Conservation (phyloP, 2,888 invertebrate genomes). For the Dicyrtoma fusca region DNA sequence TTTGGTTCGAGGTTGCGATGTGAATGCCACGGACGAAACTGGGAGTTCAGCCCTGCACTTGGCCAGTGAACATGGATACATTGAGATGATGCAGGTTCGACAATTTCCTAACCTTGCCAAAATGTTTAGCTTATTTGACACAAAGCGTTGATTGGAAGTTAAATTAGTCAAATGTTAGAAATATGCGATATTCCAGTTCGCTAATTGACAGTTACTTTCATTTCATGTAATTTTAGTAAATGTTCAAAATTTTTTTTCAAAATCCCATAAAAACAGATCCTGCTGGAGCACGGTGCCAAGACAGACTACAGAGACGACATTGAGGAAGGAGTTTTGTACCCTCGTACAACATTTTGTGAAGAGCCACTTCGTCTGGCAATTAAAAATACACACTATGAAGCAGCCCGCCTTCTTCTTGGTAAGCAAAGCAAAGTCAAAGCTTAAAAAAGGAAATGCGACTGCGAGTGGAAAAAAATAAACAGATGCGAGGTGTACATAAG, state of each 20-base stretch:
- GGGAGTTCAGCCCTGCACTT: conserved; percentile 90
- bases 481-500: too few relatives aligned
- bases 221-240: background rate
- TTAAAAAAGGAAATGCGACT: background rate
- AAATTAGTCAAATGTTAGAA: background rate
- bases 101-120: background rate
- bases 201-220: background rate
- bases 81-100: conserved; percentile 59
- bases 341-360: conserved; percentile 64
- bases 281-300: conserved; percentile 76
- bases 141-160: background rate
- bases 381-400: conserved; percentile 76
- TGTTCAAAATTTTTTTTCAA: background rate
- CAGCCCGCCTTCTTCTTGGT: conserved; percentile 59
- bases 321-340: conserved; percentile 63
- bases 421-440: background rate
- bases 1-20: conserved; percentile 78
- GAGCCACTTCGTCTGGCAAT: conserved; percentile 88
- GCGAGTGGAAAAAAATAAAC: too few relatives aligned
- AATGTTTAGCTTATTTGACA: too few relatives aligned
- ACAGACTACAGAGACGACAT: conserved; percentile 78
- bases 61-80: conserved; percentile 82
- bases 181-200: background rate
- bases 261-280: conserved; percentile 60
- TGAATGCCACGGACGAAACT: conserved; percentile 82